These are phyloP conservation scores for Cyrtodaria siliqua DNA, from an alignment of 2,888 invertebrate species.

Conservation along the genomic window DNA sequence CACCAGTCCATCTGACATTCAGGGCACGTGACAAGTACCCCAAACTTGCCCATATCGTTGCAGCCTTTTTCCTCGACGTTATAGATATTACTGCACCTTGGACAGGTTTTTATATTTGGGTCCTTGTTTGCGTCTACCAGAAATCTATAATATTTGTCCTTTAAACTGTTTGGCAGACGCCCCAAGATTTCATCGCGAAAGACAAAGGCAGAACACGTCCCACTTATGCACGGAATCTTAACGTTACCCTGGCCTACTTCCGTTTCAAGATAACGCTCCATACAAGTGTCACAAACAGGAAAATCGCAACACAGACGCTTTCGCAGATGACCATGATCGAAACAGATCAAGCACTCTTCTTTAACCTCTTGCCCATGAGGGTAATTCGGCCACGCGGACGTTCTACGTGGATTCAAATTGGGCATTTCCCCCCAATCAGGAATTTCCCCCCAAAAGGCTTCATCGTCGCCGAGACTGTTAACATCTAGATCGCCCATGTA, in stretches of 20 bases:
- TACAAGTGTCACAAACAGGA: slow-evolving; percentile 83
- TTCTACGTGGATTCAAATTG: not conserved
- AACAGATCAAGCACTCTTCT: slow-evolving; percentile 83
- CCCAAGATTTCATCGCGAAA: slow-evolving; percentile 84
- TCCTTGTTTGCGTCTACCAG: slow-evolving; percentile 84
- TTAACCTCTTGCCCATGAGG: slow-evolving; percentile 52
- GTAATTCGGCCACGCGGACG: slow-evolving; percentile 39
- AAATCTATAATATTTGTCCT: slow-evolving; percentile 83
- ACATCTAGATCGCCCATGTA: slow-evolving; percentile 6
- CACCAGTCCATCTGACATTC: slow-evolving; percentile 85
- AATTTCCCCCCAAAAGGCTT: not conserved
- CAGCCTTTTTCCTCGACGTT: slow-evolving; percentile 27
- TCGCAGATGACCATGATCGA: slow-evolving; percentile 69
- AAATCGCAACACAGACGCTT: slow-evolving; percentile 83
- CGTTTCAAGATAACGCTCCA: slow-evolving; percentile 77
- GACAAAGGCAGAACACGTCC: slow-evolving; percentile 78
- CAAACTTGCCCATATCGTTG: slow-evolving; percentile 50
- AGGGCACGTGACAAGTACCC: slow-evolving; percentile 78
- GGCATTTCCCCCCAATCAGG: too few species aligned
- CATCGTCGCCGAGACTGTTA: not conserved
- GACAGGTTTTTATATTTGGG: slow-evolving; percentile 85
- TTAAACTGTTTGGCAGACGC: slow-evolving; percentile 75
- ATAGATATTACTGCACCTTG: slow-evolving; percentile 81
- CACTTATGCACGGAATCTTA: slow-evolving; percentile 83
- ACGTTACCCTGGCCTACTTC: slow-evolving; percentile 82